Percentiles rank a stretch among this genome's conserved stretches.
Evolutionary conservation across 2,797 vertebrate species (phyloP).

Genomic region (Echeneis naucrates): DNA sequence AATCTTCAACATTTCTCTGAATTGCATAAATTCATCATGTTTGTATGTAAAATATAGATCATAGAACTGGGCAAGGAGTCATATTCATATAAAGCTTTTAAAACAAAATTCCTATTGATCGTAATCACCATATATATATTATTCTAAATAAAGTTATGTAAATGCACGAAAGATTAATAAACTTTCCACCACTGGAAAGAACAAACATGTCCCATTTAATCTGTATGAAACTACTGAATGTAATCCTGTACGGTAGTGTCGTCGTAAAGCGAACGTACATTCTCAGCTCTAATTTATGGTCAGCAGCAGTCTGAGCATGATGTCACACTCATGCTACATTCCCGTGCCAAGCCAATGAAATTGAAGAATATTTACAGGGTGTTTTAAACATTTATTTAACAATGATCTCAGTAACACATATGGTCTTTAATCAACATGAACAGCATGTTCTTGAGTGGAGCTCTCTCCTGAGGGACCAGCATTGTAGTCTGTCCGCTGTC

Average conservation of each 20-base stretch:
- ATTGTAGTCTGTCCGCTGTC: slow-evolving; percentile 20
- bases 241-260: slow-evolving; percentile 1
- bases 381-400: slow-evolving; percentile 64
- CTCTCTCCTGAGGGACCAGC: slow-evolving; percentile 6
- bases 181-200: slow-evolving; percentile 14
- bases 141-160: not conserved
- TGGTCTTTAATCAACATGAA: slow-evolving; percentile 59
- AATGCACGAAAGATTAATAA: not conserved
- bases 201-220: not conserved
- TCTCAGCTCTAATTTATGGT: slow-evolving; percentile 40
- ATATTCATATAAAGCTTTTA: not conserved
- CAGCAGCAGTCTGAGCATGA: slow-evolving; percentile 37
- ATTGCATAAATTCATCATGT: not conserved
- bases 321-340: slow-evolving; percentile 47
- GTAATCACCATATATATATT: not conserved
- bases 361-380: slow-evolving; percentile 63
- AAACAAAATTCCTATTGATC: not conserved
- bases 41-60: not conserved
- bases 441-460: slow-evolving; percentile 21
- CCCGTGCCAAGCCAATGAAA: slow-evolving; percentile 55
- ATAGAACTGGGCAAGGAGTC: not conserved
- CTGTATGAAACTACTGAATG: slow-evolving; percentile 30
- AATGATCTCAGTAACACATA: slow-evolving; percentile 63
- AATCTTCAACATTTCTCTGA: not conserved
- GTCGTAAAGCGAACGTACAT: slow-evolving; percentile 28